Evolutionary conservation across 1,140 invertebrate genomes (phyloP).

Genomic region (Penaeus japonicus): DNA sequence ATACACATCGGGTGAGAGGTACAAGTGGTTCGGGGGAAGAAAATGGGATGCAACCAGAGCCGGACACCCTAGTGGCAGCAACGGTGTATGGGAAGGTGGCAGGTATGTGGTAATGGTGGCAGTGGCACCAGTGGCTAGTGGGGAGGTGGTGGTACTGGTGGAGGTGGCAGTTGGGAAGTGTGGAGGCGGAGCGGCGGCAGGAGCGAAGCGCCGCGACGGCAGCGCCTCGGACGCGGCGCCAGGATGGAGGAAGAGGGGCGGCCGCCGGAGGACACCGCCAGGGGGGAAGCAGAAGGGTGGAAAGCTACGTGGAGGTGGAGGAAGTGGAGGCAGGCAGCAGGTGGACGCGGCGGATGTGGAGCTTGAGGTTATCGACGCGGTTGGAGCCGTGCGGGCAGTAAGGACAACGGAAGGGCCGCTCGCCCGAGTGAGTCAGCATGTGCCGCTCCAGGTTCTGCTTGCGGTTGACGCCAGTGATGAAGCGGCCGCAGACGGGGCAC

Average conservation of each 20-base stretch:
- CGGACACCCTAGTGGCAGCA: too few relatives aligned
- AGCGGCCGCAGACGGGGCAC: conserved; percentile 49
- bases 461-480: conserved; percentile 47
- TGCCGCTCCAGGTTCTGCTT: conserved; percentile 72
- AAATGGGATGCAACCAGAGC: too few relatives aligned
- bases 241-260: neutral
- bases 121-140: too few relatives aligned
- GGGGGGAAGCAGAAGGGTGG: neutral
- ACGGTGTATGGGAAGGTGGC: too few relatives aligned
- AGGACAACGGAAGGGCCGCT: conserved; percentile 79
- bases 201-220: too few relatives aligned
- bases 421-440: conserved; percentile 77
- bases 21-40: too few relatives aligned
- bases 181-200: too few relatives aligned
- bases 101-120: too few relatives aligned
- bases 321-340: conserved; percentile 15
- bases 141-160: too few relatives aligned
- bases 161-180: too few relatives aligned
- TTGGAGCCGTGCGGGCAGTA: conserved; percentile 69
- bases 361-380: conserved; percentile 64
- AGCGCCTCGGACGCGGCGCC: too few relatives aligned
- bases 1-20: too few relatives aligned
- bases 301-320: neutral
- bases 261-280: neutral
- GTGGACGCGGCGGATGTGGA: conserved; percentile 50